Evolutionary conservation across 2,113 vertebrate species (phyloP), one percentile per base, ranked within the genome.

Genomic region (Pantherophis guttatus): DNA sequence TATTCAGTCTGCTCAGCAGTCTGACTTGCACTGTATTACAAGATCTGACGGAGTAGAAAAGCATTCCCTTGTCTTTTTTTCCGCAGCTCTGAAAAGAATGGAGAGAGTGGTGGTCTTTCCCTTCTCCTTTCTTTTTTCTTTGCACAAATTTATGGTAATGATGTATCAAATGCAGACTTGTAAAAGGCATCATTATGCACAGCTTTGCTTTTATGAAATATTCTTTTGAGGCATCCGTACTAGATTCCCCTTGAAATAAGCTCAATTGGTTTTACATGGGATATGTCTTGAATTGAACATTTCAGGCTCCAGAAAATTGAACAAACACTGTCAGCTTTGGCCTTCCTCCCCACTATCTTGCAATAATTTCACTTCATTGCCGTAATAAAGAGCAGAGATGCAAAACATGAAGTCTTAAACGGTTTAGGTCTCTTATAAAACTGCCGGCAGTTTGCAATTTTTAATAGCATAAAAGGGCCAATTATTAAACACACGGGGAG

Each of bases 141-240:
- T 93, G 65, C 95, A 29, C 65, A 95, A 92, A 94, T 94, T 95
- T 92, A 91, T 93, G 19, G 9, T 93, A 92, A 93, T 90, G 5
- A 7, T 0, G 0, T 86, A 8, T 92, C 93, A 94, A 94, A 95
- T 58, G 12, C 26, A 94, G 55, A 4, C 44, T 90, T 90, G 88
- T 87, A 91, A 94, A 94, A 93, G 55, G 59, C 65, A 91, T 29
- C 50, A 11, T 87, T 87, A 9, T 81, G 3, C 1, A 26, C 57
- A 39, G 10, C 33, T 13, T 48, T 89, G 26, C 55, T 65, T 93
- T 91, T 23, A 55, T 48, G 52, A 70, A 52, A 94, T 8, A 0
- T 23, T 93, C 26, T 95, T 95, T 81, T 75, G 87, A 23, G 50
- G 58, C 33, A 48, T 91, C 2, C 3, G 48, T 15, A 87, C 70